Base-by-base conservation (phyloP, 1,140 invertebrate genomes). In the Nasonia vitripennis region DNA sequence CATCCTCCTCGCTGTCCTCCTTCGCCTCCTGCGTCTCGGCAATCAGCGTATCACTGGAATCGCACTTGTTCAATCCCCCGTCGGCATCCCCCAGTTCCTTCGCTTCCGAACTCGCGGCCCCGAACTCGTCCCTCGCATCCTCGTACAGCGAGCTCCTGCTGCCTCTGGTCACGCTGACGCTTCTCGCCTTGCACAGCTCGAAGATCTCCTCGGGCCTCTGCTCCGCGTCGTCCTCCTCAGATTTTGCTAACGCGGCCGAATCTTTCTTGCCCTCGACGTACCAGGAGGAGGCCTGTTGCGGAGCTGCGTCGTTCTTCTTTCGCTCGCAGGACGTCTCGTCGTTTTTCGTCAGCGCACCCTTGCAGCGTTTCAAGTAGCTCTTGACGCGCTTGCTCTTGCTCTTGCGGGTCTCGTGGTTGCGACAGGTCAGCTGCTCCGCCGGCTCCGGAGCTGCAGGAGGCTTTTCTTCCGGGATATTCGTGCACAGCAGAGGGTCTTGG, bases 381-480 rank as follows among this genome's bases (percentile, higher is more conserved):
- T 93, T 94, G n/a, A 94, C 92, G 31, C 92, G 90, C 84, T 93
- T 93, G 11, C 92, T 90, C 86, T 91, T 93, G 86, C 93, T 94
- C 87, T 93, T 93, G 7, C 93, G 88, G 5, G 90, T 92, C 85
- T 93, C 92, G 68, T 93, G 91, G 73, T 87, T 89, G 5, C 85
- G 85, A 17, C 91, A 88, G 2, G 89, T 90, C 89, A 20, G 31
- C 81, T 87, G 87, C 87, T 89, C 0, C 7, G 12, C 9, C 1
- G 9, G 4, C 3, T 84, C 82, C 6, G n/a, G 3, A 7, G 41
- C 6, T 17, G 45, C 81, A 51, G 37, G n/a, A 3, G 78, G 74
- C 27, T 79, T 80, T 4, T 82, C 86, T 7, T 62, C 48, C 5
- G n/a, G 9, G 70, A 55, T 79, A n/a, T 78, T 87, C 45, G 77